Conservation (phyloP, 2,888 invertebrate species). For the Caenorhabditis doughertyi region DNA sequence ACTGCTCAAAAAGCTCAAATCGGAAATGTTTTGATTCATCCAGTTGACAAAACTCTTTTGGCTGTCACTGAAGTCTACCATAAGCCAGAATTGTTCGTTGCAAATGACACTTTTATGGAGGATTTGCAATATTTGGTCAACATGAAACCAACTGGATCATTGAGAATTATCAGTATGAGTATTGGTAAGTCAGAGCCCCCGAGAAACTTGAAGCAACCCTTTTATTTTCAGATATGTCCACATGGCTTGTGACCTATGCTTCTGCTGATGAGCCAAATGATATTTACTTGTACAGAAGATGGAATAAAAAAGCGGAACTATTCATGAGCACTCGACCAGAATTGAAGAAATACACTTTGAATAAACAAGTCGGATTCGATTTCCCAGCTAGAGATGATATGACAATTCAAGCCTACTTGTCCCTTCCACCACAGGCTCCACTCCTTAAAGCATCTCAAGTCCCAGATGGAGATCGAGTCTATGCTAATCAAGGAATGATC, state of each 20-base stretch:
- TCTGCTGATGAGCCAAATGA: constrained; percentile 81
- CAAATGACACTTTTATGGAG: constrained; percentile 79
- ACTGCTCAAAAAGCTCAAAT: constrained; percentile 80
- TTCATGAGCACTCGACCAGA: constrained; percentile 80
- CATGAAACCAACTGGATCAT: constrained; percentile 76
- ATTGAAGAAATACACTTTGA: constrained; percentile 75
- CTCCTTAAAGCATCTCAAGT: constrained; percentile 74
- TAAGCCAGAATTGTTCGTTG: constrained; percentile 82
- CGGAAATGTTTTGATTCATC: constrained; percentile 80
- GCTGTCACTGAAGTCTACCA: constrained; percentile 81
- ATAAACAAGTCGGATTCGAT: constrained; percentile 81
- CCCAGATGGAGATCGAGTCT: constrained; percentile 73
- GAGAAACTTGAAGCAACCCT: no score
- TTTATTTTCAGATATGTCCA: constrained; percentile 77
- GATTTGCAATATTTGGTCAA: constrained; percentile 79
- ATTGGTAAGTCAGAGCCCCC: constrained; percentile 53
- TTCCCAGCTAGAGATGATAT: constrained; percentile 81
- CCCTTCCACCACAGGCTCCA: constrained; percentile 79
- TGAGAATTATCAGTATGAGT: constrained; percentile 71
- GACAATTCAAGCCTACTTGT: constrained; percentile 80
- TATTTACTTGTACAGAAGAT: constrained; percentile 72
- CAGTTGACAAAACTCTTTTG: constrained; percentile 78
- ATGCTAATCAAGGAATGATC: constrained; percentile 80
- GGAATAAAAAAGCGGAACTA: constrained; percentile 76
- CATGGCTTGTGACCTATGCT: constrained; percentile 80